phyloP scores from a whole-genome alignment of 2,797 vertebrate species.

The Carcharodon carcharias region DNA sequence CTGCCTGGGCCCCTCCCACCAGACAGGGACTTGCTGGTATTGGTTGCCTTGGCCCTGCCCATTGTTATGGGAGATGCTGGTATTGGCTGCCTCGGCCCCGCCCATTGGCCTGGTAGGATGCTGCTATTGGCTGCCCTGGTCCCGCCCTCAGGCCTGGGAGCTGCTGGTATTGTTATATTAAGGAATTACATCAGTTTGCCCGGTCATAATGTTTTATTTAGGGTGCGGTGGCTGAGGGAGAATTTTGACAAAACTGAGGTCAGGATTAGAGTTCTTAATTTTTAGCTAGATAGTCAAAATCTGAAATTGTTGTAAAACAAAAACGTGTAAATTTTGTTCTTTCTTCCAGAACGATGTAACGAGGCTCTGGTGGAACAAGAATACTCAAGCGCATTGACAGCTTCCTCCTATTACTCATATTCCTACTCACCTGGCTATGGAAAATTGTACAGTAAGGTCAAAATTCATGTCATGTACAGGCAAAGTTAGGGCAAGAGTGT shows the following conservation, averaged over 20 bases:
- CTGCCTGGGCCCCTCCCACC: too few relatives aligned
- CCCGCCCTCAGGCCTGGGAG: background rate
- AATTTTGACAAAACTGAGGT: too few relatives aligned
- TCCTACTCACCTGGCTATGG: constrained; percentile 83
- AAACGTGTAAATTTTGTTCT: background rate
- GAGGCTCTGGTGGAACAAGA: constrained; percentile 80
- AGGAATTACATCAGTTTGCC: background rate
- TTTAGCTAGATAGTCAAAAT: background rate
- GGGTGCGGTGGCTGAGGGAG: background rate
- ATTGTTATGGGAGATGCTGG: too few relatives aligned
- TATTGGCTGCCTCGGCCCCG: too few relatives aligned
- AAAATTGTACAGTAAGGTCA: constrained; percentile 80
- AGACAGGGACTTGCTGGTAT: too few relatives aligned
- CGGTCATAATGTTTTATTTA: background rate
- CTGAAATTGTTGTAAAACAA: background rate
- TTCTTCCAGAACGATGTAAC: constrained; percentile 56
- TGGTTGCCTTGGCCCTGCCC: too few relatives aligned
- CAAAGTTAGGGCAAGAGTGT: too few relatives aligned
- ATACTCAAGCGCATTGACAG: constrained; percentile 80
- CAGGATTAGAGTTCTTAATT: background rate
- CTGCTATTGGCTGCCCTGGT: too few relatives aligned
- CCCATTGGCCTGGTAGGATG: too few relatives aligned
- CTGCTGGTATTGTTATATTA: background rate
- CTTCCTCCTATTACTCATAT: constrained; percentile 86
- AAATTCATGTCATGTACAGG: background rate